A percentile compares a stretch with the other conserved stretches of the same genome.
phyloP scores from a whole-genome alignment of 2,797 vertebrate genomes.

The Alfaro cultratus region DNA sequence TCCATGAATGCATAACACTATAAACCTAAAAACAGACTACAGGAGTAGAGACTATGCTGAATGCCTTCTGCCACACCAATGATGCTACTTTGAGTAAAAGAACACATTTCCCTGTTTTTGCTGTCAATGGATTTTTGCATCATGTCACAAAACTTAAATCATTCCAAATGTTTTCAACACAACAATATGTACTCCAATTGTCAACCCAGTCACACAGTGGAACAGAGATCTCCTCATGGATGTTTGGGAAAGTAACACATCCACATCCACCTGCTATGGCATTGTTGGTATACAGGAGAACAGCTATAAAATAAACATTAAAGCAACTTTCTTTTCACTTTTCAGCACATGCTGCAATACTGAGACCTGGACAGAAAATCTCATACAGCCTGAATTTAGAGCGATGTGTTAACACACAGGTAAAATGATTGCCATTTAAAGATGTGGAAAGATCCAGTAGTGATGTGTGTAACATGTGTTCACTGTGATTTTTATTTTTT shows the following conservation, averaged over 20 bases:
- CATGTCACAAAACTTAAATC: background rate
- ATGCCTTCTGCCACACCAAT: background rate
- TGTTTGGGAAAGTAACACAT: background rate
- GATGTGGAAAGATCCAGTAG: slow-evolving; percentile 10
- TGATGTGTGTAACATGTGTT: background rate
- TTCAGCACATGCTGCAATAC: slow-evolving; percentile 18
- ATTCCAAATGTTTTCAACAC: background rate
- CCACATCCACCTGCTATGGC: background rate
- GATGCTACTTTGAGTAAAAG: background rate
- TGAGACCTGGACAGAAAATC: slow-evolving; percentile 23
- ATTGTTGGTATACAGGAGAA: background rate
- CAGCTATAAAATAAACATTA: background rate
- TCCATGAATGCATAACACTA: background rate
- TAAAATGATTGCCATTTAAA: slow-evolving; percentile 34
- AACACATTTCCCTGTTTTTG: background rate
- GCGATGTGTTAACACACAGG: slow-evolving; percentile 6
- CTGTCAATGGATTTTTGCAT: background rate
- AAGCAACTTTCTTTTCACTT: slow-evolving; percentile 20
- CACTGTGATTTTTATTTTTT: slow-evolving; percentile 19
- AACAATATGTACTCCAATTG: background rate
- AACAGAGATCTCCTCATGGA: background rate
- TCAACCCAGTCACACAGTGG: background rate
- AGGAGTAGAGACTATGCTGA: background rate
- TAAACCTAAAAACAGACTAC: background rate
- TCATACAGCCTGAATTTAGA: slow-evolving; percentile 9